Evolutionary conservation across 2,888 invertebrate genomes (phyloP), one percentile per base, ranked within the genome.

Genomic region (Lamellibrachia satsuma): DNA sequence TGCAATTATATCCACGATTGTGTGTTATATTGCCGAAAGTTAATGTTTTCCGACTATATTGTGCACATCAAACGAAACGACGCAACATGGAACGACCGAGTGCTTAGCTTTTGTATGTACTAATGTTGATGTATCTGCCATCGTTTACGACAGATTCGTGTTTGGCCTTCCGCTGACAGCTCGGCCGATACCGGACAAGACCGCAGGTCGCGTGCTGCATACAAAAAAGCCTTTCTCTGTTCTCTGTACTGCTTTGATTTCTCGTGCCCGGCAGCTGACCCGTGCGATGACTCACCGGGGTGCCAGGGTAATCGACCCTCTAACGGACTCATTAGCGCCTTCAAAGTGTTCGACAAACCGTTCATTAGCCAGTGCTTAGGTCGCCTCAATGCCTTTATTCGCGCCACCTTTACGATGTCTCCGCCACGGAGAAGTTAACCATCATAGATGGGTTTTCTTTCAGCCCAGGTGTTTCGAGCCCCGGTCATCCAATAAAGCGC

Each of bases 281-380:
- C 75, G 75, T n/a, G 22, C 75, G 75, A 75, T 22, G n/a, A 6
- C 75, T 6, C 75, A 22, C 75, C 75, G 75, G 75, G 75, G 22
- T 75, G 75, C 22, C 75, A 22, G 75, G 75, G 75, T 75, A 75
- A 75, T 75, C 75, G 75, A 75, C 75, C 75, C 75, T 75, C 75
- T 75, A 75, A 75, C 75, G 75, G 75, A 4, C 75, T 75, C 75
- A 75, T 75, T 75, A 75, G 75, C 75, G 22, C 75, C 75, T 75
- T 75, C 75, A 75, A 75, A 75, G 75, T 75, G 75, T 75, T 75
- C 75, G 22, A 75, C 75, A 75, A 75, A 75, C 75, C 75, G 75
- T 75, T 75, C 75, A 75, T 75, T 75, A 75, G 75, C 75, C 75
- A n/a, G n/a, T n/a, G 75, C 75, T 75, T 75, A 75, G 75, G 22